Base-by-base conservation (phyloP, 2,113 vertebrate species). In the Percopsis transmontana region DNA sequence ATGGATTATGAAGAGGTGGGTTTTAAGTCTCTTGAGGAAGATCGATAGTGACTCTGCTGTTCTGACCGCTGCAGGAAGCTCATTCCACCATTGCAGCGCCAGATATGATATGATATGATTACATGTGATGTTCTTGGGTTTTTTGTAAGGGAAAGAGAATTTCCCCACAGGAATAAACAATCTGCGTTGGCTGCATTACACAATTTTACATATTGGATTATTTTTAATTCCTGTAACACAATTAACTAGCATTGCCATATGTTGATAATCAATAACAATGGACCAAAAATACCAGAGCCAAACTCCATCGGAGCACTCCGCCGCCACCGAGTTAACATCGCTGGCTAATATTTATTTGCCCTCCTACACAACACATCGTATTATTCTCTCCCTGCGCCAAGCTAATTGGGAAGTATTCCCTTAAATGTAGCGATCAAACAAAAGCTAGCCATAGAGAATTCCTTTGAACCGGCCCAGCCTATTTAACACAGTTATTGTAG, bases 381-480 rank as follows among this genome's bases (percentile, higher is more conserved):
- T 74, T 19, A 9, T 27, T 10, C 16, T 20, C 21, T 45, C 20
- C 14, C 33, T 57, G 21, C 40, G 27, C 19, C 9, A 5, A 7
- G 57, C 69, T 78, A 76, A 81, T 79, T 62, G 71, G 52, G 27
- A 20, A 42, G 15, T 45, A 72, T 75, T 53, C 40, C 38, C 9
- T 8, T 61, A 72, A 82, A 81, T 56, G 68, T 56, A 62, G 75
- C 69, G 75, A 83, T 86, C 71, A 72, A 84, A 80, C 61, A 76
- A 12, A 66, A 57, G 27, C n/a, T 23, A 60, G 65, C 56, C 40
- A 54, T 24, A 19, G 24, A 48, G 66, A 50, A 77, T 79, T 44
- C 70, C 74, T 77, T 42, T 42, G 68, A 80, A 64, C 69, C 15
- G 3, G 53, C 44, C 58, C 56, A 58, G 47, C 60, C 66, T 80